Conservation (phyloP, 2,113 vertebrate species). For the Siphamia tubifer region DNA sequence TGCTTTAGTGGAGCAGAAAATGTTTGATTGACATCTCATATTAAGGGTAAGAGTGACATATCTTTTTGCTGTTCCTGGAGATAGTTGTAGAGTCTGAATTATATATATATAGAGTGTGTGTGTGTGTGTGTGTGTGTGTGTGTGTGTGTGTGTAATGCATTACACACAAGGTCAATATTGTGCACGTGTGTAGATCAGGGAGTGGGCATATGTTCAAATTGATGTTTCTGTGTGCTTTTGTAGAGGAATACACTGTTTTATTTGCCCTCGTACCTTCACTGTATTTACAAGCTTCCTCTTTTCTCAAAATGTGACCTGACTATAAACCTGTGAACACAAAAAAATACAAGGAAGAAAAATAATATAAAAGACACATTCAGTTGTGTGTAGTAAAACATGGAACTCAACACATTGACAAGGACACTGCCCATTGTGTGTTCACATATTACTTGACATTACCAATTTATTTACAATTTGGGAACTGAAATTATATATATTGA, state of each 20-base stretch:
- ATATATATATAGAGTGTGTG: background rate
- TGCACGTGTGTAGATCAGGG: background rate
- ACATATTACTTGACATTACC: no score
- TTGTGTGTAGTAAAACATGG: no score
- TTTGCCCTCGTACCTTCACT: background rate
- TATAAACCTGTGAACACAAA: background rate
- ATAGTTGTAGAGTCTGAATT: background rate
- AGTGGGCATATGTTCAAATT: background rate
- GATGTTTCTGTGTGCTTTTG: background rate
- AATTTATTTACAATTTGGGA: no score
- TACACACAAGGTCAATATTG: background rate
- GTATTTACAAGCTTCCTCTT: background rate
- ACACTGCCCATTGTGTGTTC: no score
- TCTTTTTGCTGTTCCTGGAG: background rate
- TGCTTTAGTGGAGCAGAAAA: background rate
- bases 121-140: background rate
- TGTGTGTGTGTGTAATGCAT: no score
- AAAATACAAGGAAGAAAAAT: background rate
- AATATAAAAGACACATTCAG: no score
- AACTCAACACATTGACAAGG: no score
- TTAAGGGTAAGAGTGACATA: background rate
- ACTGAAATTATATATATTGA: no score
- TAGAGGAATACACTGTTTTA: no score
- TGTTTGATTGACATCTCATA: conserved; percentile 3
- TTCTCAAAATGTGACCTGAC: background rate